phyloP scores from a whole-genome alignment of 1,140 invertebrate genomes.

The Tachypleus tridentatus region DNA sequence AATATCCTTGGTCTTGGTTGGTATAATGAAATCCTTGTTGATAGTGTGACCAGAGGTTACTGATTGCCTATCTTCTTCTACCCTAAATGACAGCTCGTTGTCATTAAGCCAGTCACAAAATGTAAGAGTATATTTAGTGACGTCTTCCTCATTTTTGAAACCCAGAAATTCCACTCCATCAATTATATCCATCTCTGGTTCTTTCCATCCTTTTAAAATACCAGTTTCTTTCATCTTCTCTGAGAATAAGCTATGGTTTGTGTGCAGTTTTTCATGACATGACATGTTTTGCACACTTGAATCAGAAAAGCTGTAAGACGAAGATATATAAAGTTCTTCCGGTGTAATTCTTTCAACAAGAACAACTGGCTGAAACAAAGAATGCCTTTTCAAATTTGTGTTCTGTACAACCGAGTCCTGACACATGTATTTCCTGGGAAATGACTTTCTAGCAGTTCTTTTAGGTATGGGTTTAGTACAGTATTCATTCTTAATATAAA shows the following conservation, averaged over 20 bases:
- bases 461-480: no score
- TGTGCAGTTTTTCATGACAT: not conserved
- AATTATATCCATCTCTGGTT: conserved; percentile 21
- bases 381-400: not conserved
- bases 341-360: conserved; percentile 3
- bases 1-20: conserved; percentile 22
- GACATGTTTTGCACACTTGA: not conserved
- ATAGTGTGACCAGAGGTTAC: no score
- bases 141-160: conserved; percentile 3
- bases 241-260: not conserved
- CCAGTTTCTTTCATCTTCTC: not conserved
- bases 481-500: no score
- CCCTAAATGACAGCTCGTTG: no score
- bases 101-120: no score
- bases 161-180: conserved; percentile 24
- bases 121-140: no score
- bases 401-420: not conserved
- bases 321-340: not conserved
- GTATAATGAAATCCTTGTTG: conserved; percentile 11
- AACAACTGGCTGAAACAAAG: not conserved
- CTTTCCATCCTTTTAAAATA: conserved; percentile 9
- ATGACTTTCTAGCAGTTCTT: not conserved
- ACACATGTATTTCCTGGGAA: not conserved
- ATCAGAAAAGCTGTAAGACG: not conserved
- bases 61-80: no score